A percentile compares a stretch with the other conserved stretches of the same genome.
Evolutionary conservation across 2,113 vertebrate species (phyloP).

Genomic region (Cyphomyrus plagiostoma): DNA sequence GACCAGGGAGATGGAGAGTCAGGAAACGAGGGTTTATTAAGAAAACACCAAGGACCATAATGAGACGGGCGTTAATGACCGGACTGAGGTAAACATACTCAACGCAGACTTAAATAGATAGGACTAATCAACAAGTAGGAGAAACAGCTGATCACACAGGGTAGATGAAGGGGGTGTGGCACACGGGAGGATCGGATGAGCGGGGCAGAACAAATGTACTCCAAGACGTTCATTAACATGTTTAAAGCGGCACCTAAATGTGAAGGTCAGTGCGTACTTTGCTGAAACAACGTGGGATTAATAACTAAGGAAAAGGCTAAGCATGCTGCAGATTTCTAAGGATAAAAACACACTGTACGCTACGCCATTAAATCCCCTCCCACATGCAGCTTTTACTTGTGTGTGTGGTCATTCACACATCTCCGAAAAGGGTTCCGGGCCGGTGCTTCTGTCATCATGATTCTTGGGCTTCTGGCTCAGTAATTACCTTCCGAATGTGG

Average conservation of each 20-base stretch:
- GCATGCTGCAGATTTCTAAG: background rate
- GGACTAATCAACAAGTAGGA: no score
- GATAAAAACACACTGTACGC: background rate
- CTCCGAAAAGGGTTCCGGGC: background rate
- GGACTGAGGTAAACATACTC: no score
- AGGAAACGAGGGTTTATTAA: no score
- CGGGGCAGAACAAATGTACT: background rate
- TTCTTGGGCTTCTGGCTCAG: background rate
- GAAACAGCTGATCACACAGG: no score
- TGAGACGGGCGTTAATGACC: no score
- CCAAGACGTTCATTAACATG: background rate
- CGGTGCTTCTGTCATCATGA: background rate
- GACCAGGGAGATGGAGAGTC: no score
- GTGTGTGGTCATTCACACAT: background rate
- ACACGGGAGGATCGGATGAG: no score
- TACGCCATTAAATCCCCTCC: background rate
- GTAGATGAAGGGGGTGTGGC: no score
- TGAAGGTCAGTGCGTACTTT: background rate
- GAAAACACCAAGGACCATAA: no score
- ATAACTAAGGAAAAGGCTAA: background rate
- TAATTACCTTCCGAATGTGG: background rate
- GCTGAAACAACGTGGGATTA: background rate
- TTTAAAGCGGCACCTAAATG: background rate
- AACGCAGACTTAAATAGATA: no score
- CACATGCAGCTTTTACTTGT: background rate